Percentiles rank a stretch among this genome's conserved stretches.
Conservation (phyloP, 1,140 invertebrate genomes). For the Hylyphantes graminicola region DNA sequence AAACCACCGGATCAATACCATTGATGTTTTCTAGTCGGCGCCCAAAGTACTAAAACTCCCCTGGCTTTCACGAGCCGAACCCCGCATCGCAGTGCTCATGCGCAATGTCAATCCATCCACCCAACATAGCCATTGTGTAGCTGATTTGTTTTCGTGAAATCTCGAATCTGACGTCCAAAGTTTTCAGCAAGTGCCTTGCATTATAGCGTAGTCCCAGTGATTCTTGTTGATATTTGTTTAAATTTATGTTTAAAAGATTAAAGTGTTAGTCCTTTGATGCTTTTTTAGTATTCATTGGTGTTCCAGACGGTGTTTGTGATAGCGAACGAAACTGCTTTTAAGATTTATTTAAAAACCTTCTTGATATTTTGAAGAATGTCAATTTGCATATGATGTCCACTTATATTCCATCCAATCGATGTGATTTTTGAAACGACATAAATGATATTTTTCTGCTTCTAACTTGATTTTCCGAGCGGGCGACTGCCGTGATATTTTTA, state of each 20-base stretch:
- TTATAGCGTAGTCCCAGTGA: conserved; percentile 21
- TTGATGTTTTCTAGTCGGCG: conserved; percentile 37
- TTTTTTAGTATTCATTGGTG: no score
- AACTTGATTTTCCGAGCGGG: background rate
- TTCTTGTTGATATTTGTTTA: no score
- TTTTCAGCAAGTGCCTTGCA: conserved; percentile 50
- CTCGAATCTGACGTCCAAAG: conserved; percentile 32
- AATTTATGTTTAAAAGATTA: no score
- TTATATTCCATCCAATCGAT: conserved; percentile 29
- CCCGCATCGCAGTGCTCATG: conserved; percentile 34
- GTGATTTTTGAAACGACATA: conserved; percentile 21
- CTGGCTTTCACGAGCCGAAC: conserved; percentile 13
- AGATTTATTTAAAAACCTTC: no score
- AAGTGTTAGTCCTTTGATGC: no score
- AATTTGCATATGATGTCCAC: no score
- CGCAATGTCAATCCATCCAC: conserved; percentile 15
- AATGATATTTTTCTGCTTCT: conserved; percentile 29
- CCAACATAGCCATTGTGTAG: background rate
- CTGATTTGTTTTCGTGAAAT: conserved; percentile 6
- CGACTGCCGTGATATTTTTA: background rate
- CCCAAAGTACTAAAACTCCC: conserved; percentile 38
- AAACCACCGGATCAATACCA: conserved; percentile 38
- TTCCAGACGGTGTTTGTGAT: no score
- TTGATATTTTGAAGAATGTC: no score
- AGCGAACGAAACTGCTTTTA: no score